phyloP scores from a whole-genome alignment of 2,888 invertebrate genomes.

The Phalangium opilio region DNA sequence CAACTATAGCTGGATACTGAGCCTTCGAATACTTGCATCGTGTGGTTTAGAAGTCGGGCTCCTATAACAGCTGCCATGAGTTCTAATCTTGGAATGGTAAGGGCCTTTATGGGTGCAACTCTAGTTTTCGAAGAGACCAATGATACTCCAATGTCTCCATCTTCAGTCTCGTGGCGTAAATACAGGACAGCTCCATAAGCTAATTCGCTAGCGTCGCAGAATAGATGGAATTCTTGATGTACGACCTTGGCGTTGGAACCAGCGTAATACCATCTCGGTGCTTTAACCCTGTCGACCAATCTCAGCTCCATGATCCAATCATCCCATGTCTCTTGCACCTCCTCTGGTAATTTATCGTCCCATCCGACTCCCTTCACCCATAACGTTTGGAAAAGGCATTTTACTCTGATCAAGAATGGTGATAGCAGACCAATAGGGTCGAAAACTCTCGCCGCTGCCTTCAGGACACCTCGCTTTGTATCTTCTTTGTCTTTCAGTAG shows the following conservation, averaged over 20 bases:
- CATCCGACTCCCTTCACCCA: constrained; percentile 1
- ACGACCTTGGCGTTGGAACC: background rate
- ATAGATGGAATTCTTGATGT: constrained; percentile 1
- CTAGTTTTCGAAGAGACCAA: constrained; percentile 1
- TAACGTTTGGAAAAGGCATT: constrained; percentile 2
- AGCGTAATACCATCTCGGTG: too few relatives aligned
- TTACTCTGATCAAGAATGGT: constrained; percentile 1
- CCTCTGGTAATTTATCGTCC: background rate
- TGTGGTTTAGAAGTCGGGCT: background rate
- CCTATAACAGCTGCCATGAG: constrained; percentile 1
- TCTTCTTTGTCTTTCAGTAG: too few relatives aligned
- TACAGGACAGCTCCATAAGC: constrained; percentile 1
- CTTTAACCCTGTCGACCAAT: too few relatives aligned
- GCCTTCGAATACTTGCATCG: background rate
- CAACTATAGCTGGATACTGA: background rate
- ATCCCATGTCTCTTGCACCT: too few relatives aligned
- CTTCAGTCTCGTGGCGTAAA: background rate
- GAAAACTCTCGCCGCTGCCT: too few relatives aligned
- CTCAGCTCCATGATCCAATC: too few relatives aligned
- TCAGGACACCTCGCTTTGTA: too few relatives aligned
- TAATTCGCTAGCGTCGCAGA: constrained; percentile 1
- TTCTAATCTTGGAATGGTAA: constrained; percentile 4
- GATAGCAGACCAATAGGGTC: background rate
- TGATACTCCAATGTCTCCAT: background rate
- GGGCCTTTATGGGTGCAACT: constrained; percentile 2